Base-by-base conservation (phyloP, 1,140 invertebrate species). In the Anadara kagoshimensis region DNA sequence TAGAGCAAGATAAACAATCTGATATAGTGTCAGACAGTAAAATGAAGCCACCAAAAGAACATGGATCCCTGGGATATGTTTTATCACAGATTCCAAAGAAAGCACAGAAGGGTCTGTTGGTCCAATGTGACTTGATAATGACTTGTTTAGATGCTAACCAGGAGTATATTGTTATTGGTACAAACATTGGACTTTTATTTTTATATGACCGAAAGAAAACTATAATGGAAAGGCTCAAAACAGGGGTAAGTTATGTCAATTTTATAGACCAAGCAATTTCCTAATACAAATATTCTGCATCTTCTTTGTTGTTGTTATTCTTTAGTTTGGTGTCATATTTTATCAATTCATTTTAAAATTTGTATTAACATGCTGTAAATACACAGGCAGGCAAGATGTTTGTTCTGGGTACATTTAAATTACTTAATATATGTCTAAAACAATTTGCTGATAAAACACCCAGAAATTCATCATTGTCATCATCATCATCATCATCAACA, bases 151-250 rank as follows among this genome's bases (percentile, higher is more conserved):
- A 95, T 90, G 93, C 92, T 18, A 90, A 94, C 24, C 90, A 92
- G 14, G 93, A 95, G 78, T 96, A 94, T 86, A 92, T 98, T 69
- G 95, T 93, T 5, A 86, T 98, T 45, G 96, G 95, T 1, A 95
- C 94, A 11, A 96, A 96, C 90, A 91, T 94, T 44, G 96, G 96
- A 0, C 89, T 96, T 51, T 92, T 96, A 18, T 97, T 95, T 86
- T 94, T 96, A 93, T 97, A 93, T 87, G 92, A 95, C 85, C 91
- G 96, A 78, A 92, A 92, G 61, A 93, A 92, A 51, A 92, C 93
- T 36, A 92, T 93, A 80, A 90, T 97, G 66, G 93, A 96, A 83
- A 92, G 93, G 79, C 88, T 97, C 3, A 90, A 93, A 83, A 94
- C 94, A 81, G 94, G 96, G 91, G 95, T 96, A 92, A 88, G 76